Conservation (phyloP, 2,113 vertebrate species). For the Potamarius usumacintae region DNA sequence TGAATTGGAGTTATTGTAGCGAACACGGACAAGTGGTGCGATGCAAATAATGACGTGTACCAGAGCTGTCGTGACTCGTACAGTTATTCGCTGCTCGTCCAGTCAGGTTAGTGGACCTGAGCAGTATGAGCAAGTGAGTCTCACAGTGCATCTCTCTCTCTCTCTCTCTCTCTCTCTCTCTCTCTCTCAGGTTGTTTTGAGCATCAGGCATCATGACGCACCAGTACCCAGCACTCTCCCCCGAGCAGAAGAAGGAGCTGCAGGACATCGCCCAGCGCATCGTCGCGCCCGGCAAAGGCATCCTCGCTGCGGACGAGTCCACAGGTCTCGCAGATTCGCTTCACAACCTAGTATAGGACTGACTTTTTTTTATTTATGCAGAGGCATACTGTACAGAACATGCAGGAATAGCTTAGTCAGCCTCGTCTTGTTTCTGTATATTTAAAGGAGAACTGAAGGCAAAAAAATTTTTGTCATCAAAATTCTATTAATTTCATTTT, state of each 20-base stretch:
- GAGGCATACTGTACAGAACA: not conserved
- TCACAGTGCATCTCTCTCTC: too few relatives aligned
- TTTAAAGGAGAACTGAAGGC: too few relatives aligned
- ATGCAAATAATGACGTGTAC: too few relatives aligned
- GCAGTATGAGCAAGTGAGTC: too few relatives aligned
- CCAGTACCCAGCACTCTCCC: constrained; percentile 86
- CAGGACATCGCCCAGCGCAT: constrained; percentile 88
- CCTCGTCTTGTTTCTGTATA: too few relatives aligned
- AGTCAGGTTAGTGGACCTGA: too few relatives aligned
- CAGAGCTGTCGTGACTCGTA: too few relatives aligned
- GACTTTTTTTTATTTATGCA: not conserved
- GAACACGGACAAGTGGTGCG: too few relatives aligned
- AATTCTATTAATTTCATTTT: too few relatives aligned
- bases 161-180: not conserved
- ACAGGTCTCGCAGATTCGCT: constrained; percentile 75
- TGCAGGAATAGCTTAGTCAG: not conserved
- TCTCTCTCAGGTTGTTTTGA: constrained; percentile 38
- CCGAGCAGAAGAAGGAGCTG: constrained; percentile 95
- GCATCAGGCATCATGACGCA: constrained; percentile 84
- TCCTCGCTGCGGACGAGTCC: constrained; percentile 95
- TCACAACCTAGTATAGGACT: not conserved
- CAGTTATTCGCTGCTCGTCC: too few relatives aligned
- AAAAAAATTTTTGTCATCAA: too few relatives aligned
- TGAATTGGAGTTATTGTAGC: too few relatives aligned
- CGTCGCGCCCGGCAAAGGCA: constrained; percentile 92